phyloP scores from a whole-genome alignment of 2,113 vertebrate genomes.

The Tapirus terrestris region DNA sequence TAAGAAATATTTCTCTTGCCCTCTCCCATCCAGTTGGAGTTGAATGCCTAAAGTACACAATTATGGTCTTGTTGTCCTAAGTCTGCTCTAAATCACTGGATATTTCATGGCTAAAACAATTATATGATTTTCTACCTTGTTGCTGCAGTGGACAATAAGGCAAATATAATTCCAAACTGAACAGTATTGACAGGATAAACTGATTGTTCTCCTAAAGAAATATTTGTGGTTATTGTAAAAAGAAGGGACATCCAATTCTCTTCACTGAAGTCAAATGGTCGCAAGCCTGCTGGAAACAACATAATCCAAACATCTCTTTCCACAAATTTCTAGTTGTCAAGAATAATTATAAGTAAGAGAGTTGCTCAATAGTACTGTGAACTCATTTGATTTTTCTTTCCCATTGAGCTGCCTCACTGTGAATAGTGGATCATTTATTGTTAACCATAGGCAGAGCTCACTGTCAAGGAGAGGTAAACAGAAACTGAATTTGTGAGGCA shows the following conservation, averaged over 20 bases:
- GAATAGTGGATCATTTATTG: not conserved
- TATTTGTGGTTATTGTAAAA: conserved; percentile 39
- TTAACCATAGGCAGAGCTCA: not conserved
- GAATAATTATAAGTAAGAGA: conserved; percentile 28
- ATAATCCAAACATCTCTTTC: not conserved
- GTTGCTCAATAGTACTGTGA: not conserved
- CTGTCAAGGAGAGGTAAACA: not conserved
- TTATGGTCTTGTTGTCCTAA: not conserved
- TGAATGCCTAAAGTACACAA: not conserved
- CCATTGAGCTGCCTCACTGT: not conserved
- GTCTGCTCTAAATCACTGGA: not conserved
- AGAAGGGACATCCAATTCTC: conserved; percentile 40
- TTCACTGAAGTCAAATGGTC: conserved; percentile 35
- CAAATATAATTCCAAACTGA: conserved; percentile 38
- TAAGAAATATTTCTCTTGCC: not conserved
- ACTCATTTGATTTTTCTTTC: conserved; percentile 25
- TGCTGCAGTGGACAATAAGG: not conserved
- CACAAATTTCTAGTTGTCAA: conserved; percentile 57
- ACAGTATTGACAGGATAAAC: conserved; percentile 43
- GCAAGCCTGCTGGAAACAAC: conserved; percentile 44
- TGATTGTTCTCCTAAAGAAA: not conserved
- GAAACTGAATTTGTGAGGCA: not conserved
- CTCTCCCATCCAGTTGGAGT: not conserved
- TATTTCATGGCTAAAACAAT: not conserved
- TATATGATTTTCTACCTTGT: not conserved